Conservation (phyloP, 2,888 invertebrate genomes). For the Hydriomena furcata region DNA sequence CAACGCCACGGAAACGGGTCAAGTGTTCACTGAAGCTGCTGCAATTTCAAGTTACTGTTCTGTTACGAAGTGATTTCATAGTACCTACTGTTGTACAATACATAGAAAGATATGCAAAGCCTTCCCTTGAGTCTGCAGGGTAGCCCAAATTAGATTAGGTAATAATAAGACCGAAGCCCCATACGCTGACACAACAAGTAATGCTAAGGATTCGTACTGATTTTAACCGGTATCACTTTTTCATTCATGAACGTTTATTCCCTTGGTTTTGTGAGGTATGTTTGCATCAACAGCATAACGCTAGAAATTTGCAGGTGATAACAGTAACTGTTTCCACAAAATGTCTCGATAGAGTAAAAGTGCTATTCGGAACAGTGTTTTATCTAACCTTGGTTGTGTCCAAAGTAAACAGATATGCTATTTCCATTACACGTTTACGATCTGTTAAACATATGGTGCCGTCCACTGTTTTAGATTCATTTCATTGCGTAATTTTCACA, state of each 20-base stretch:
- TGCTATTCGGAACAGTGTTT: constrained; percentile 25
- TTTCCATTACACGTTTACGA: constrained; percentile 37
- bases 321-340: not conserved
- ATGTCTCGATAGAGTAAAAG: constrained; percentile 11
- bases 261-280: no score
- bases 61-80: constrained; percentile 13
- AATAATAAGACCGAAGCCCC: constrained; percentile 4
- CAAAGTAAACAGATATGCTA: constrained; percentile 49
- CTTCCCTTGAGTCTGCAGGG: not conserved
- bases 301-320: no score
- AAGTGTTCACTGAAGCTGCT: constrained; percentile 45
- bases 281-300: no score
- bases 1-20: constrained; percentile 55
- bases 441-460: constrained; percentile 30
- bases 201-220: not conserved
- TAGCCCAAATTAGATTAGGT: constrained; percentile 1
- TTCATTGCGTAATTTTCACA: constrained; percentile 17
- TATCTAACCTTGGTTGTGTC: constrained; percentile 48
- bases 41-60: constrained; percentile 24
- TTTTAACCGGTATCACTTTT: not conserved
- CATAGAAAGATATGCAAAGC: not conserved
- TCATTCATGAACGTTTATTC: no score
- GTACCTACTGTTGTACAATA: not conserved
- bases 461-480: constrained; percentile 19
- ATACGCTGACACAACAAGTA: not conserved